Evolutionary conservation across 2,888 invertebrate genomes (phyloP), one percentile per base, ranked within the genome.

Genomic region (Melieria picta): DNA sequence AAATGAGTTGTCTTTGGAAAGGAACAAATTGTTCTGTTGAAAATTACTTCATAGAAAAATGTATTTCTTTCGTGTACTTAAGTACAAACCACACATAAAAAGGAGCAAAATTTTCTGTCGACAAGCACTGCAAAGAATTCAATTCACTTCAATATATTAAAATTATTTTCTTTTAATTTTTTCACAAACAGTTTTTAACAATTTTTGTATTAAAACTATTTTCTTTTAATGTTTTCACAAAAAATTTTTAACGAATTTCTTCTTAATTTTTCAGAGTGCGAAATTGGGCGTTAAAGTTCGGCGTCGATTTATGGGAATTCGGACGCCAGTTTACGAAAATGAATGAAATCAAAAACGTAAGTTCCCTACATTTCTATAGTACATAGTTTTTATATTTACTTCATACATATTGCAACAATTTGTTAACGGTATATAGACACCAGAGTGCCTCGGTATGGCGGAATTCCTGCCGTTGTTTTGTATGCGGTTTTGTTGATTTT

Each of bases 231-330:
- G 0, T 10, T 58, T 58, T 30, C 5, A 58, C 7, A 5, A 13
- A 16, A 7, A 48, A 30, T 55, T 43, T 55, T 42, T 60, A 30
- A 56, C 4, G 47, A 45, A 16, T n/a, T 30, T 43, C 3, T 74
- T 66, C 72, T 71, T 74, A 63, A 11, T 47, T 45, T 92, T 92
- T 73, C 91, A 96, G 95, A 90, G 95, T 96, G 78, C 93, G 94
- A 87, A 95, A 95, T 87, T 95, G 95, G 95, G 96, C 96, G 77
- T 88, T 95, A 76, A 94, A 94, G 88, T 95, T 96, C 84, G 96
- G 95, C 80, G 94, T 94, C 77, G 94, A 95, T 88, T 89, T 95
- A 77, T 95, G 95, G 95, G 94, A 94, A 88, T 95, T 94, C 81
- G 94, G 95, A 75, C 90, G 92, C 83, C 93, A 94, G 87, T 93